Evolutionary conservation across 2,113 vertebrate genomes (phyloP).

Genomic region (Excalfactoria chinensis): DNA sequence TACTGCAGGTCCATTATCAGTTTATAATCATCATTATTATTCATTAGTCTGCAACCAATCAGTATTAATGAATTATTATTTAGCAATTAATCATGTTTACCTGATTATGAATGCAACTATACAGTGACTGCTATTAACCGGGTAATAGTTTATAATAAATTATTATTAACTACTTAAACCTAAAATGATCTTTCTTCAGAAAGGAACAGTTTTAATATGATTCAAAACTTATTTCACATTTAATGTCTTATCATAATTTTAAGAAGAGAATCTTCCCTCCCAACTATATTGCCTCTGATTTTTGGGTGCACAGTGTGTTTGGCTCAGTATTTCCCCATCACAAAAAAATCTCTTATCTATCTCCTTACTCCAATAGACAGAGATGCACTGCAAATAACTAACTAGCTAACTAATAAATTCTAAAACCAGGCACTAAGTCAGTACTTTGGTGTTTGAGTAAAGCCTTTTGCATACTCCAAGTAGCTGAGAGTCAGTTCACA

Average conservation of each 20-base stretch:
- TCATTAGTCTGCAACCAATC: not conserved
- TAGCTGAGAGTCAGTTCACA: not conserved
- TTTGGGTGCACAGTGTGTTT: not conserved
- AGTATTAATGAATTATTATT: not conserved
- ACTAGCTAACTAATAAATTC: not conserved
- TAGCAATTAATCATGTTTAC: not conserved
- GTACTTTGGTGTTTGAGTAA: not conserved
- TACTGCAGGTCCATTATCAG: not conserved
- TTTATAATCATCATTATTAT: not conserved
- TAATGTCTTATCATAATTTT: not conserved
- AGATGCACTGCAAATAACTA: not conserved
- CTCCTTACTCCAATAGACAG: not conserved
- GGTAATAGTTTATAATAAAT: not conserved
- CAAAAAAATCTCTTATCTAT: not conserved
- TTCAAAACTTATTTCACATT: not conserved
- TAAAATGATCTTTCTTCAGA: not conserved
- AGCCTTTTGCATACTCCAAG: not conserved
- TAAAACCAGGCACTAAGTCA: not conserved
- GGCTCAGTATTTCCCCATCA: not conserved
- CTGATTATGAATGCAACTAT: not conserved
- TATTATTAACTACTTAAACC: not conserved
- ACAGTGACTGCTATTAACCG: not conserved
- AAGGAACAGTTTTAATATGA: not conserved
- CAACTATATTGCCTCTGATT: accelerated
- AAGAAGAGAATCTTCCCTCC: not conserved